Base-by-base conservation (phyloP, 2,113 vertebrate species). In the Opisthocomus hoazin region DNA sequence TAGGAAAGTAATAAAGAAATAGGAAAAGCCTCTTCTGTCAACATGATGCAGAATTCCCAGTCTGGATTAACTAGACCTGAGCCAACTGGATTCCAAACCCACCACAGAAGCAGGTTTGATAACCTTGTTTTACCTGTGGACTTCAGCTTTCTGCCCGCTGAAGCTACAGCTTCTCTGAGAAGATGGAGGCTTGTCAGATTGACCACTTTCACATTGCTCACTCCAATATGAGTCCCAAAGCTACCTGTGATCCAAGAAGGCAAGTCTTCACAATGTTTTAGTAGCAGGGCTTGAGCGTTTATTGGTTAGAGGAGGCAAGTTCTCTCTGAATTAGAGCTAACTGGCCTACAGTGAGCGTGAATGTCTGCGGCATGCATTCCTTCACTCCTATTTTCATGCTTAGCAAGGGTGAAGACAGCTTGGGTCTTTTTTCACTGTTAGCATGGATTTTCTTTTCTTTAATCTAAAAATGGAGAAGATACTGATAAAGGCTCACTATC, bases 51-150 rank as follows among this genome's bases (percentile, higher is more conserved):
- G 63, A 90, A 61, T 63, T 85, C 43, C 23, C 22, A 53, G 39
- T 63, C 51, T 84, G 30, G 43, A 43, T 76, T 88, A 57, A 39
- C 34, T 61, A 61, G 37, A 63, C 20, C 18, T 83, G 46, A 78
- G 56, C 66, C 19, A 71, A 20, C 8, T 60, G 61, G 30, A 51
- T 60, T 87, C 46, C 57, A 71, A 81, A 71, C 18, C 43, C 0
- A 0, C 5, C 24, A 27, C 48, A 48, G 45, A 73, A 57, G 5
- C 5, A 0, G 0, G 4, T 53, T 51, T 80, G 36, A 45, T 75
- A 61, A 53, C 12, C 14, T 16, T 75, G 14, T 5, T 81, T 11
- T 70, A n/a, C 48, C 65, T 66, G 23, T 43, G 32, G 30, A 22
- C 11, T 64, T 73, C 43, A 81, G 17, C 32, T 27, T 27, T 83